Evolutionary conservation across 30 jellyfish, hydroid and myxozoan species (phyloP).

Genomic region (Mastigias papua): DNA sequence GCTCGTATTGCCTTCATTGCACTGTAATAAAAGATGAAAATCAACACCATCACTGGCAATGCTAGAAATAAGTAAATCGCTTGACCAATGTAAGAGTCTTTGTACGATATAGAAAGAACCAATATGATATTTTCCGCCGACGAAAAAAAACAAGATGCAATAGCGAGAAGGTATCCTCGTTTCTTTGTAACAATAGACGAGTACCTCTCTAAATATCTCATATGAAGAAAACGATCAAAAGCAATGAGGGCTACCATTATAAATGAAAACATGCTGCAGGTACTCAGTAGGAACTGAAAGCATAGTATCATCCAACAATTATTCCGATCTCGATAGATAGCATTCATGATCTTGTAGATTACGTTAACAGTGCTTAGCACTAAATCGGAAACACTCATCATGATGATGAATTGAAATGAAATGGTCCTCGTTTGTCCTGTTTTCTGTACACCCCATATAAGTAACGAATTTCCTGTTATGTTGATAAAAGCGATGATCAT

Average conservation of each 20-base stretch:
- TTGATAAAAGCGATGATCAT: neutral
- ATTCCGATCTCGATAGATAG: neutral
- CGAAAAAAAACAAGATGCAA: neutral
- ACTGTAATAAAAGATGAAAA: neutral
- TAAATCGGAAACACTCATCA: neutral
- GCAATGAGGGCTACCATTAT: neutral
- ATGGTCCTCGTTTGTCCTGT: neutral
- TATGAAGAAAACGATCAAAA: neutral
- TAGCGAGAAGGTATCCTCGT: constrained; percentile 1
- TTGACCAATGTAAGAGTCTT: neutral
- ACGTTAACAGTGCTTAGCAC: neutral
- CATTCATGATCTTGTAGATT: neutral
- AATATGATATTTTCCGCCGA: neutral
- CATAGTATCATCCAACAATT: neutral
- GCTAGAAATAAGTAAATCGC: neutral
- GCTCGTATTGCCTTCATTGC: neutral
- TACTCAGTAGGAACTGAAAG: neutral
- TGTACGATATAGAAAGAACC: neutral
- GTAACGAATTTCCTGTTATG: neutral
- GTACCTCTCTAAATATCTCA: neutral
- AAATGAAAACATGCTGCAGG: neutral
- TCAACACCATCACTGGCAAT: neutral
- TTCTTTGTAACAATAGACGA: neutral
- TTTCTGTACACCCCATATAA: neutral
- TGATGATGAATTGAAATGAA: neutral